Conservation (phyloP, 2,113 vertebrate genomes). For the Tautogolabrus adspersus region DNA sequence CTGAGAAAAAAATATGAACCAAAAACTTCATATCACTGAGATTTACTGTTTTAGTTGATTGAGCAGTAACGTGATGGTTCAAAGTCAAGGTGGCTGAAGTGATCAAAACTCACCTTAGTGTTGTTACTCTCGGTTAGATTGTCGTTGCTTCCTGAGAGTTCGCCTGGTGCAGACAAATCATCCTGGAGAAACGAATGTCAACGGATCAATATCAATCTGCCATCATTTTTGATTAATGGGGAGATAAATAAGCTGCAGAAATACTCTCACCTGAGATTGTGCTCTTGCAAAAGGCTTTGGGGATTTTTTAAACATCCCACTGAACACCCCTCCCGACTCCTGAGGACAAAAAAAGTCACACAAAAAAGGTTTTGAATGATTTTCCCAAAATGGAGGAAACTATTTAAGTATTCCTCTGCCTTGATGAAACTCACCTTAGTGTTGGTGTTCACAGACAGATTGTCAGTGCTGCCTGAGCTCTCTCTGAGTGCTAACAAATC, state of each 20-base stretch:
- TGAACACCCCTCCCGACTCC: conserved; percentile 8
- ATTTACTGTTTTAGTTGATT: not conserved
- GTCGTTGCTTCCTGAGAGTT: conserved; percentile 48
- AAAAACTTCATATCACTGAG: not conserved
- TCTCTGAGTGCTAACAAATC: conserved; percentile 31
- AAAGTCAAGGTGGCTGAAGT: not conserved
- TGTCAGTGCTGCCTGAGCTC: conserved; percentile 26
- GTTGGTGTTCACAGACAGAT: conserved; percentile 21
- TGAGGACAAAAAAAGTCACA: not conserved
- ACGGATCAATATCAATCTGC: not conserved
- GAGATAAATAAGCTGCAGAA: no score
- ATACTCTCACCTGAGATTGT: conserved; percentile 26
- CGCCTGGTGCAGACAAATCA: conserved; percentile 27
- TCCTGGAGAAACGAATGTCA: conserved; percentile 39
- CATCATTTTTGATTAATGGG: no score
- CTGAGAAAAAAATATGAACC: conserved; percentile 13
- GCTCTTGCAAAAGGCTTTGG: not conserved
- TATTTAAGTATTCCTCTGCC: not conserved
- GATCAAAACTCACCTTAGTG: conserved; percentile 37
- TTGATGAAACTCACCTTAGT: conserved; percentile 33
- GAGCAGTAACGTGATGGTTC: not conserved
- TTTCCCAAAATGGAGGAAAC: not conserved
- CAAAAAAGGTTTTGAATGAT: not conserved
- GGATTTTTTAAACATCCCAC: conserved; percentile 5
- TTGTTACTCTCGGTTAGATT: conserved; percentile 41